Base-by-base conservation (phyloP, 2,113 vertebrate species). In the Rhynchomys soricoides region DNA sequence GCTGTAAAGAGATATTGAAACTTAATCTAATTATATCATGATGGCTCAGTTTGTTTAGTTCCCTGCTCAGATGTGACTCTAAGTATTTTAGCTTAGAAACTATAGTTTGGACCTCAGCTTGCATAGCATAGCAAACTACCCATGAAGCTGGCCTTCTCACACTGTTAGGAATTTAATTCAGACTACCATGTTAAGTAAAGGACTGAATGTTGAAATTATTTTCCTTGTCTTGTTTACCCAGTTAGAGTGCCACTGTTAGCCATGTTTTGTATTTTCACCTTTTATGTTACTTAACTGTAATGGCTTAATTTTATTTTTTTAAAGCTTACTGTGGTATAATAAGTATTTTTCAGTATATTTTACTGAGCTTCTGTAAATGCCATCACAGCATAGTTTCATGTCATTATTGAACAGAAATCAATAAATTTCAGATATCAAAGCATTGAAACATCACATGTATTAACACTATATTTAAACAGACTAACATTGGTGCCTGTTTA, bases 301-400 rank as follows among this genome's bases (percentile, higher is more conserved):
- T 89, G 43, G 55, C 17, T 77, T 95, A 50, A 95, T 86, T 90
- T 70, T 95, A 89, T 95, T 91, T 97, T 97, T 93, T 95, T 94
- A 93, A 94, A 96, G 86, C 73, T 93, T 75, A 59, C 75, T 97
- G 64, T 96, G 88, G 81, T 92, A 85, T 96, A 85, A 85, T 85
- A 77, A 94, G 62, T 95, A 68, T 90, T 96, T 97, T 94, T 95
- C 68, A 91, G 73, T 74, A 66, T 37, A 77, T 96, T 97, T 92
- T 86, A 64, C 62, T 93, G 89, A 94, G 77, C 74, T 95, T 90
- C 89, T 77, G 1, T 96, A 91, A 94, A 89, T 95, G 95, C 82
- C 43, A n/a, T 92, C 17, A 73, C 74, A 77, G 55, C 88, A 55
- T 90, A 94, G 81, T 97, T 95, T 95, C 96, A 70, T 97, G 92